Base-by-base conservation (phyloP, 2,888 invertebrate species). In the Arge pagana region DNA sequence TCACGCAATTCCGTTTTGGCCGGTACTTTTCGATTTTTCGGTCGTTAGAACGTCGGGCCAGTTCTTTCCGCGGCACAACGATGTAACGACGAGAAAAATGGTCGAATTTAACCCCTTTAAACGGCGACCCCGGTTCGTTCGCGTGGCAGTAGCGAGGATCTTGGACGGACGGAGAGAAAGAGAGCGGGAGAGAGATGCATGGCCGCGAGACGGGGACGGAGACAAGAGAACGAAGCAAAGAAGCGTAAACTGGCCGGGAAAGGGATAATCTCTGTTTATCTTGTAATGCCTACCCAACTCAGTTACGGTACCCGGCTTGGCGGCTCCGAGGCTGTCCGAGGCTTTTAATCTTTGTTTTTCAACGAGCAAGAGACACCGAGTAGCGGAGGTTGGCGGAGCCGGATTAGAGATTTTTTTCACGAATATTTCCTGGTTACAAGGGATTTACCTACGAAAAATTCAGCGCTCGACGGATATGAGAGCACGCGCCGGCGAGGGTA, bases 251-350 rank as follows among this genome's bases (percentile, higher is more conserved):
- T 49, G 43, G 50, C 56, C 52, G 61, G 58, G 53, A 56, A 63
- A 55, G 62, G 62, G 65, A 68, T 68, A 64, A 68, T 66, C 68
- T 64, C 67, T 62, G 67, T 68, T 68, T 66, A 66, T 68, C 67
- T 68, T 64, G 65, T 65, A 64, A 65, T 67, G 62, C 63, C 58
- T 54, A 55, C 61, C 60, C 64, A 68, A 70, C 61, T 58, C 63
- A 61, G 62, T 65, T 68, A 67, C 63, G 58, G 56, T 55, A 55
- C 54, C 58, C 53, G 54, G 55, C 53, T 57, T 45, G 59, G 54
- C 39, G 53, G 52, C 55, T 56, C 54, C 56, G 49, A 59, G 55
- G 55, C n/a, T 10, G 35, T 21, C 61, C 59, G 56, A 58, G 54
- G 58, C 64, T 61, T 65, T 66, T 63, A 64, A 68, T 67, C 66